phyloP scores from a whole-genome alignment of 2,113 vertebrate genomes.

The Myotis davidii region DNA sequence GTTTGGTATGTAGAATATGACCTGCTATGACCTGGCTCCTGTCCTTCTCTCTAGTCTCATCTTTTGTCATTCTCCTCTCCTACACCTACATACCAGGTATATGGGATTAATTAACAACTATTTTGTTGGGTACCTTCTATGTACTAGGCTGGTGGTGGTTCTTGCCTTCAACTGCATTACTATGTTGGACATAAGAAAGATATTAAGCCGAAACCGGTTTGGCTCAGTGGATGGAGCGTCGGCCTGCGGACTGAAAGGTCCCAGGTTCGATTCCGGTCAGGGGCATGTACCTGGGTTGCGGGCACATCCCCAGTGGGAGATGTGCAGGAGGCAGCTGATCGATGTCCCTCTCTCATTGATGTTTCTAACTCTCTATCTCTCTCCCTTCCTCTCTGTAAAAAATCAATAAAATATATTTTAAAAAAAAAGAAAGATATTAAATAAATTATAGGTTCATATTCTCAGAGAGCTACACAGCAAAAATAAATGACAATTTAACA shows the following conservation, averaged over 20 bases:
- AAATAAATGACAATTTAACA: not conserved
- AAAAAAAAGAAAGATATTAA: not conserved
- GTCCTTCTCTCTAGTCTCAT: not conserved
- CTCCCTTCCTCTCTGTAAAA: no score
- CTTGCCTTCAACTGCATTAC: not conserved
- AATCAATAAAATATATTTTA: no score
- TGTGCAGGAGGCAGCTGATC: no score
- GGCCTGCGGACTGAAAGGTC: no score
- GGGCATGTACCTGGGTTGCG: no score
- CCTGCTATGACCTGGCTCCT: not conserved
- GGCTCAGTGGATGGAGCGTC: no score
- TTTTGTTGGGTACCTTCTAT: not conserved
- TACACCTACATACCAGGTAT: not conserved
- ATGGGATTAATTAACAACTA: not conserved
- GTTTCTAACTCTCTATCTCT: no score
- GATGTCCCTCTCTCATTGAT: no score
- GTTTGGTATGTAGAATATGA: not conserved
- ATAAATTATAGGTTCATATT: not conserved
- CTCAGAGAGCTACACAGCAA: not conserved
- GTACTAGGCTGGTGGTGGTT: not conserved
- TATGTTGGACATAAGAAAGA: not conserved
- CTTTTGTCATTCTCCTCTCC: not conserved
- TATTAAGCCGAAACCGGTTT: no score
- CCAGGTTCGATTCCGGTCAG: no score
- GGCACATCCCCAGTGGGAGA: no score